phyloP scores from a whole-genome alignment of 2,888 invertebrate species.

The Sclerodermus sp. region DNA sequence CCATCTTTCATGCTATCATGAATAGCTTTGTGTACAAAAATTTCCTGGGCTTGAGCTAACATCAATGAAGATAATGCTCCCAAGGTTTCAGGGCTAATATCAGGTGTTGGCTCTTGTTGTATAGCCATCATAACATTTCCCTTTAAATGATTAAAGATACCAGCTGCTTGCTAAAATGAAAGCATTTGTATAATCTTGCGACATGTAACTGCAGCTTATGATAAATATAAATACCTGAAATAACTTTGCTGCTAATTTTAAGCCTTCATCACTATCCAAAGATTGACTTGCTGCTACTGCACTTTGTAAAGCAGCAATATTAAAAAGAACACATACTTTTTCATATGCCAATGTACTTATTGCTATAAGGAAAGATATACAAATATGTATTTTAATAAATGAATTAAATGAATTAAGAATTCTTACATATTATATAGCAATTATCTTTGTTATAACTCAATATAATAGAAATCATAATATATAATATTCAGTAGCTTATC shows the following conservation, averaged over 20 bases:
- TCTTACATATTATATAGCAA: neutral
- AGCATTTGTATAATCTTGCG: neutral
- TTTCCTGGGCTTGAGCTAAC: constrained; percentile 98
- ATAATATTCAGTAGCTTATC: no score
- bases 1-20: constrained; percentile 93
- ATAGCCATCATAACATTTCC: constrained; percentile 77
- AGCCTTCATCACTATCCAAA: constrained; percentile 87
- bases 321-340: constrained; percentile 92
- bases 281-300: constrained; percentile 83
- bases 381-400: neutral
- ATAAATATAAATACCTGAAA: constrained; percentile 69
- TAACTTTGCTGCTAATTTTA: constrained; percentile 89
- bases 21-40: constrained; percentile 92
- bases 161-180: constrained; percentile 76
- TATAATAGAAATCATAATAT: constrained; percentile 2
- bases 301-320: constrained; percentile 93
- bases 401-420: no score
- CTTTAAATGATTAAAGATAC: constrained; percentile 86
- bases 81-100: constrained; percentile 90
- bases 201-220: neutral
- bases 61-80: constrained; percentile 84
- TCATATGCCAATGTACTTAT: constrained; percentile 89
- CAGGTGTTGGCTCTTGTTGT: constrained; percentile 94
- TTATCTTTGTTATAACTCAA: constrained; percentile 3
- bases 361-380: constrained; percentile 63